A percentile compares a stretch with the other conserved stretches of the same genome.
phyloP scores from a whole-genome alignment of 2,888 invertebrate genomes.

The Catocala sponsa region DNA sequence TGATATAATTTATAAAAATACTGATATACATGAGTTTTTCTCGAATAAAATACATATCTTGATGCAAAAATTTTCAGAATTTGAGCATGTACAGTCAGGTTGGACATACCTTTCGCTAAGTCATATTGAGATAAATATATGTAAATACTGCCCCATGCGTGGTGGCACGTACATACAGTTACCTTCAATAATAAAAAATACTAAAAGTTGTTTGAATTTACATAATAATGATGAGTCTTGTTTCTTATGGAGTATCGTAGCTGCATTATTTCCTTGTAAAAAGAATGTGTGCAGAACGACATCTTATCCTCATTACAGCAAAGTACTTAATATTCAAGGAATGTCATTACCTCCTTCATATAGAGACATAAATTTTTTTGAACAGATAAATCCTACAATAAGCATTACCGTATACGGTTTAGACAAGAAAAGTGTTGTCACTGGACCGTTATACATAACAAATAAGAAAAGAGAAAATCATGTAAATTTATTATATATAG shows the following conservation, averaged over 20 bases:
- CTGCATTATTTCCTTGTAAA: slow-evolving; percentile 6
- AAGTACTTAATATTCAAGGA: slow-evolving; percentile 22
- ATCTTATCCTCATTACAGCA: slow-evolving; percentile 28
- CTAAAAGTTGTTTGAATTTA: slow-evolving; percentile 1
- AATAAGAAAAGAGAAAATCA: slow-evolving; percentile 25
- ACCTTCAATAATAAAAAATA: slow-evolving; percentile 7
- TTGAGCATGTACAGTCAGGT: slow-evolving; percentile 18
- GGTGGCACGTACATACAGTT: slow-evolving; percentile 16
- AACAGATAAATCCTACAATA: slow-evolving; percentile 25
- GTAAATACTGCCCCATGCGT: slow-evolving; percentile 14
- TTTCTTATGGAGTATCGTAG: slow-evolving; percentile 26
- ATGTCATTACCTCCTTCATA: slow-evolving; percentile 30
- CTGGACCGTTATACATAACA: slow-evolving; percentile 33
- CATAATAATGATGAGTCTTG: slow-evolving; percentile 10
- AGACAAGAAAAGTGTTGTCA: slow-evolving; percentile 22
- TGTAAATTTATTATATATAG: slow-evolving; percentile 36
- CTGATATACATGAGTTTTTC: no score
- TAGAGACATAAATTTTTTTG: slow-evolving; percentile 31
- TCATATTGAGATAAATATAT: slow-evolving; percentile 18
- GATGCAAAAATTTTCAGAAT: slow-evolving; percentile 10
- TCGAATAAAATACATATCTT: no score
- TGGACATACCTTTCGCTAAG: slow-evolving; percentile 9
- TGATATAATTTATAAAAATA: no score
- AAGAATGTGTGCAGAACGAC: slow-evolving; percentile 23
- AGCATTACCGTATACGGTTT: slow-evolving; percentile 34